Conservation (phyloP, 2,888 invertebrate species). For the Molorchus minor region DNA sequence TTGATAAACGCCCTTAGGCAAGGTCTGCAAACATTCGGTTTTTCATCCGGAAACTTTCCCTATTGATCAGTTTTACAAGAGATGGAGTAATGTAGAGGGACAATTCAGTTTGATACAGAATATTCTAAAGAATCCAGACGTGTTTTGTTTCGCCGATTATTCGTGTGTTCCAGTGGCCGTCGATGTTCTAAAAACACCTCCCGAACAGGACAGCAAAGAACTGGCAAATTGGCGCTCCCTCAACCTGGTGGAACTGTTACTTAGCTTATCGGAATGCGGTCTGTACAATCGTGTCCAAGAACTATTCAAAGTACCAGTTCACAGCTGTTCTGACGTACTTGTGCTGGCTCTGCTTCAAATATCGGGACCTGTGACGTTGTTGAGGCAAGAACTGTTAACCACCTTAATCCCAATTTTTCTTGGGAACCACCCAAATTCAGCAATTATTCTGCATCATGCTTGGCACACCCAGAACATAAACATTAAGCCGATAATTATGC, state of each 20-base stretch:
- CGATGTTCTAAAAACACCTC: conserved; percentile 91
- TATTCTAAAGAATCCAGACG: conserved; percentile 89
- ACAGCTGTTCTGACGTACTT: conserved; percentile 94
- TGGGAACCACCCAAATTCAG: conserved; percentile 95
- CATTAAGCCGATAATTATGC: conserved; percentile 88
- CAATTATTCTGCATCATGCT: conserved; percentile 93
- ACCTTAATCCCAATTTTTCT: conserved; percentile 92
- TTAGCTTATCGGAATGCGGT: conserved; percentile 88
- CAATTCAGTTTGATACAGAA: conserved; percentile 89
- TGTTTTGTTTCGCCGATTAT: conserved; percentile 94
- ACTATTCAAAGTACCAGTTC: conserved; percentile 89
- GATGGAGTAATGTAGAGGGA: conserved; percentile 94
- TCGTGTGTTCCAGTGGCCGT: conserved; percentile 87
- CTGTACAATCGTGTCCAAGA: conserved; percentile 85
- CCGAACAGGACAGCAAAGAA: conserved; percentile 95
- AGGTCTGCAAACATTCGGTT: conserved; percentile 76
- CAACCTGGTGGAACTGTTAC: conserved; percentile 87
- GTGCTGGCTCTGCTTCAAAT: conserved; percentile 90
- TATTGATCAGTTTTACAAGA: conserved; percentile 86
- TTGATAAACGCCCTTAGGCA: conserved; percentile 81
- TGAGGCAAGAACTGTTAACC: conserved; percentile 87
- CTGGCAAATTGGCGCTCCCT: conserved; percentile 92
- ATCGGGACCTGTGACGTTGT: conserved; percentile 78
- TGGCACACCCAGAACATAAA: conserved; percentile 85
- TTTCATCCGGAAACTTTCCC: conserved; percentile 82